These are phyloP conservation scores for Sebastes schlegelii DNA, from an alignment of 2,113 vertebrate species.

Conservation along the genomic window DNA sequence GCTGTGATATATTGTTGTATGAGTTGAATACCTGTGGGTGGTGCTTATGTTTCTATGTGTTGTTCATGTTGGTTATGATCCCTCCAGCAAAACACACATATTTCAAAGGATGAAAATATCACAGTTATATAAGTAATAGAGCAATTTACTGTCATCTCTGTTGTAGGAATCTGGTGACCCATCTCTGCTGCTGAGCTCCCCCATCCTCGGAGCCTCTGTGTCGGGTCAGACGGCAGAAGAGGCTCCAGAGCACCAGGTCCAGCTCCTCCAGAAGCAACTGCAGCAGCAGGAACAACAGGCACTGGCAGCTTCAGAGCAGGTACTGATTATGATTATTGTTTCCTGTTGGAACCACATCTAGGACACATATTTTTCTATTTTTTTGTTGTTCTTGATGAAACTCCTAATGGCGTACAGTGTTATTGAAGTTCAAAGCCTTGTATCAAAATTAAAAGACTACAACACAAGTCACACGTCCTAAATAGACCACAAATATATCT, in stretches of 20 bases:
- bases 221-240: slow-evolving; percentile 77
- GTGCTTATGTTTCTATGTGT: background rate
- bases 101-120: background rate
- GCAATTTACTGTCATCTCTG: slow-evolving; percentile 11
- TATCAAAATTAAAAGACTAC: no score
- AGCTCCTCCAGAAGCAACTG: slow-evolving; percentile 94
- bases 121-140: background rate
- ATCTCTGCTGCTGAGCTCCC: slow-evolving; percentile 82
- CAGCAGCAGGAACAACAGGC: slow-evolving; percentile 96
- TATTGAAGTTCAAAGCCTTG: background rate
- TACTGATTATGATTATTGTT: background rate
- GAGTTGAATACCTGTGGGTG: background rate
- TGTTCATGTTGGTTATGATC: background rate
- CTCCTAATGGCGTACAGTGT: background rate
- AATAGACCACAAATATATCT: background rate
- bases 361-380: background rate
- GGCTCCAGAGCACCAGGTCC: slow-evolving; percentile 89
- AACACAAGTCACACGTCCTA: no score
- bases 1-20: background rate
- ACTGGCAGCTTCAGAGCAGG: slow-evolving; percentile 94
- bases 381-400: background rate
- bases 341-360: background rate
- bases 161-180: slow-evolving; percentile 80
- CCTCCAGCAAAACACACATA: background rate
- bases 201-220: slow-evolving; percentile 82